These are phyloP conservation scores for Meda fulgida DNA, from an alignment of 2,797 vertebrate species.

Conservation along the genomic window DNA sequence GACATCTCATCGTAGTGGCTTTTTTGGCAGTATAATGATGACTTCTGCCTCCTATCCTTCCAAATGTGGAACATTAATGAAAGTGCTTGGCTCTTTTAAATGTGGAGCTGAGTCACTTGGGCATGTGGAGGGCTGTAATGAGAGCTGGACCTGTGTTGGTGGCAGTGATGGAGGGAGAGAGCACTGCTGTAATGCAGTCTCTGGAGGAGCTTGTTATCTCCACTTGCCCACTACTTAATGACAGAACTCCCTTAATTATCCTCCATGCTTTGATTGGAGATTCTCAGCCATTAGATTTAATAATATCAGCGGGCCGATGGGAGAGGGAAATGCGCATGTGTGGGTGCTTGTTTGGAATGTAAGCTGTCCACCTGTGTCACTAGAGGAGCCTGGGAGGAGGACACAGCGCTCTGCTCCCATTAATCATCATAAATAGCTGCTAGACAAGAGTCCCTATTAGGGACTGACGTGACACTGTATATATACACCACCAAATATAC, in stretches of 20 bases:
- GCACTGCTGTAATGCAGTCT: conserved; percentile 61
- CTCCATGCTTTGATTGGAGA: conserved; percentile 67
- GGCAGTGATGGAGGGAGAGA: conserved; percentile 47
- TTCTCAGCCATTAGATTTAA: conserved; percentile 72
- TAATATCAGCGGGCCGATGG: conserved; percentile 66
- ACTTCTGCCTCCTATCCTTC: conserved; percentile 35
- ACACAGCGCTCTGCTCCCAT: conserved; percentile 39
- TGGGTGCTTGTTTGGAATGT: conserved; percentile 54
- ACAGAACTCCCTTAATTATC: conserved; percentile 73
- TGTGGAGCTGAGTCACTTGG: conserved; percentile 11
- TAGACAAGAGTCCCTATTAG: conserved; percentile 46
- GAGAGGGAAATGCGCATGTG: conserved; percentile 43
- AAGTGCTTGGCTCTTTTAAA: conserved; percentile 45
- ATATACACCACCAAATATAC: conserved; percentile 31
- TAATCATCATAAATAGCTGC: conserved; percentile 54
- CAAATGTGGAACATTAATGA: conserved; percentile 48
- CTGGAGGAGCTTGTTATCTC: conserved; percentile 69
- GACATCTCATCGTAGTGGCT: conserved; percentile 2
- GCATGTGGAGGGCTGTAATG: conserved; percentile 51
- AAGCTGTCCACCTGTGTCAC: conserved; percentile 58
- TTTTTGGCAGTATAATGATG: conserved; percentile 50
- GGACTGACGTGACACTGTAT: conserved; percentile 24
- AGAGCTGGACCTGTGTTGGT: conserved; percentile 50
- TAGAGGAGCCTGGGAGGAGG: conserved; percentile 51
- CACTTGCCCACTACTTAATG: conserved; percentile 70